phyloP scores from a whole-genome alignment of 2,113 vertebrate species.

The Cottus gobio region DNA sequence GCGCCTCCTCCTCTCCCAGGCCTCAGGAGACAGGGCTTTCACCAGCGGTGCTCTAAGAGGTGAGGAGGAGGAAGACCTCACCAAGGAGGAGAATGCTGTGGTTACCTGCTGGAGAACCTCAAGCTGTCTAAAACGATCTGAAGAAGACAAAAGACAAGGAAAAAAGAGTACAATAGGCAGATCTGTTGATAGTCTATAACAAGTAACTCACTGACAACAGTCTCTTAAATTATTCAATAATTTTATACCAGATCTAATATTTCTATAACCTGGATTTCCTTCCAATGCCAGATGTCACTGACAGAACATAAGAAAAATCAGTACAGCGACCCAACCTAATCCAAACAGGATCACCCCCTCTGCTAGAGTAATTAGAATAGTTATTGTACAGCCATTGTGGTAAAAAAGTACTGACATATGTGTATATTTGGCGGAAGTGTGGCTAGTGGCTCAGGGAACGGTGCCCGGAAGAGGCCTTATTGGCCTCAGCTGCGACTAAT shows the following conservation, averaged over 20 bases:
- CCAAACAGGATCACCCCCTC: neutral
- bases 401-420: too few species aligned
- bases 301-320: neutral
- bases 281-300: neutral
- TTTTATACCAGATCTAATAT: neutral
- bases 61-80: conserved; percentile 25
- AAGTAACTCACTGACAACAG: neutral
- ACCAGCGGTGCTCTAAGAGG: neutral
- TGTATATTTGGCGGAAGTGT: too few species aligned
- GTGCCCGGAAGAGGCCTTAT: too few species aligned
- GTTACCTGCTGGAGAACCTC: conserved; percentile 84
- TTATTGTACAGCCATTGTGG: too few species aligned
- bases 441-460: too few species aligned
- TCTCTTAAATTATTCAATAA: neutral
- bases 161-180: neutral
- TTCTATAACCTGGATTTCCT: neutral
- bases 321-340: neutral
- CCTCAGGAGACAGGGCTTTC: conserved; percentile 49
- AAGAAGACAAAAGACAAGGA: conserved; percentile 4
- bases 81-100: conserved; percentile 76
- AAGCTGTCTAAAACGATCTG: conserved; percentile 81
- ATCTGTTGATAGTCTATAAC: neutral
- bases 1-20: conserved; percentile 67
- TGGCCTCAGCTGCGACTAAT: too few species aligned
- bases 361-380: too few species aligned